These are phyloP conservation scores for Camelus bactrianus DNA, from an alignment of 2,113 vertebrate genomes.

Conservation along the genomic window DNA sequence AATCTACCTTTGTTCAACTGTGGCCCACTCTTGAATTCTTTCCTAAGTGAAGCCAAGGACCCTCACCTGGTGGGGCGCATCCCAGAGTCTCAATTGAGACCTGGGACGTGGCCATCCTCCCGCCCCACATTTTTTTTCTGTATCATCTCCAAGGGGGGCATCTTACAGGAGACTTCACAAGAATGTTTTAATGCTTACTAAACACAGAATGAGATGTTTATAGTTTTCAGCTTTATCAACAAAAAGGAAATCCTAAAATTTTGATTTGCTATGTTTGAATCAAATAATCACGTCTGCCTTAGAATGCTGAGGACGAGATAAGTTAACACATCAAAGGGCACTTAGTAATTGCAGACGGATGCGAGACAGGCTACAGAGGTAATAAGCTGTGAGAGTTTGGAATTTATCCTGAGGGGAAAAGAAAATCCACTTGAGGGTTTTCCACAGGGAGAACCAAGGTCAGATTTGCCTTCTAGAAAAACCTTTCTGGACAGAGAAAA, in stretches of 20 bases:
- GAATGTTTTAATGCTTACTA: not conserved
- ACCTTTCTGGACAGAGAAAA: not conserved
- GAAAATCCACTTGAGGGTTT: not conserved
- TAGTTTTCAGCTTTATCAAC: not conserved
- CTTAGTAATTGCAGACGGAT: not conserved
- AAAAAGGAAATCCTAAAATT: not conserved
- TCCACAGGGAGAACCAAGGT: not conserved
- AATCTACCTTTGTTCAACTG: too few relatives aligned
- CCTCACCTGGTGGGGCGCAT: too few relatives aligned
- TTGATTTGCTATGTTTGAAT: conserved; percentile 8
- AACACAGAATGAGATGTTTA: not conserved
- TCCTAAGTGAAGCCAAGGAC: too few relatives aligned
- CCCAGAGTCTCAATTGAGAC: too few relatives aligned
- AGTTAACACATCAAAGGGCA: not conserved
- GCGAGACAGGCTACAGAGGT: not conserved
- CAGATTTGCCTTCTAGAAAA: not conserved
- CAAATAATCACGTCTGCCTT: not conserved
- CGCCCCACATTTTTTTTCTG: too few relatives aligned
- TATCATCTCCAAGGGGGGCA: not conserved
- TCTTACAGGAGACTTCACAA: not conserved
- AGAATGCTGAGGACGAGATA: not conserved
- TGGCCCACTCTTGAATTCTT: too few relatives aligned
- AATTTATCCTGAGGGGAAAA: not conserved
- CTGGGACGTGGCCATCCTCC: too few relatives aligned
- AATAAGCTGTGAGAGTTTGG: not conserved